phyloP scores from a whole-genome alignment of 2,797 vertebrate species.

The Avahi laniger region DNA sequence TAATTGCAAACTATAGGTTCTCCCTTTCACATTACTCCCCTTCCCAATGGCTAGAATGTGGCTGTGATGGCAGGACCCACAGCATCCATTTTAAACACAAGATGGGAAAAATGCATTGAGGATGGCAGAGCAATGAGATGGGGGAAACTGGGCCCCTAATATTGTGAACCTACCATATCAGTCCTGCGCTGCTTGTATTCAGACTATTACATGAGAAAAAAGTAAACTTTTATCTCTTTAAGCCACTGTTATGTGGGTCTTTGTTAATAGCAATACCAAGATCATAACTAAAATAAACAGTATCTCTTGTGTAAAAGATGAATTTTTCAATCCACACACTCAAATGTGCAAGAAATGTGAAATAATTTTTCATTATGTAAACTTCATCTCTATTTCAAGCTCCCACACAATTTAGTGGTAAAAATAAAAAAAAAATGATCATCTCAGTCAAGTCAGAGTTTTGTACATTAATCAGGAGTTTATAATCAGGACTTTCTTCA shows the following conservation, averaged over 20 bases:
- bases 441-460: background rate
- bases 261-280: background rate
- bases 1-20: background rate
- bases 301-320: background rate
- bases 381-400: constrained; percentile 38
- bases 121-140: background rate
- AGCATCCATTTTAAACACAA: background rate
- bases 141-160: background rate
- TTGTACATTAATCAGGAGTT: background rate
- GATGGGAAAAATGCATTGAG: background rate
- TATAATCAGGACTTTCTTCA: background rate
- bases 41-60: background rate
- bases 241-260: background rate
- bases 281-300: constrained; percentile 17
- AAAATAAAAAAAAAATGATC: background rate
- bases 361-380: background rate
- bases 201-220: background rate
- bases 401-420: background rate
- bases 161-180: background rate
- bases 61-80: background rate
- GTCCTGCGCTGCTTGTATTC: background rate
- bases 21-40: background rate
- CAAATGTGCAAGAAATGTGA: background rate
- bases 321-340: background rate
- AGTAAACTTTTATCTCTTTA: background rate